Conservation (phyloP, 2,797 vertebrate species). For the Neoniphon sammara region DNA sequence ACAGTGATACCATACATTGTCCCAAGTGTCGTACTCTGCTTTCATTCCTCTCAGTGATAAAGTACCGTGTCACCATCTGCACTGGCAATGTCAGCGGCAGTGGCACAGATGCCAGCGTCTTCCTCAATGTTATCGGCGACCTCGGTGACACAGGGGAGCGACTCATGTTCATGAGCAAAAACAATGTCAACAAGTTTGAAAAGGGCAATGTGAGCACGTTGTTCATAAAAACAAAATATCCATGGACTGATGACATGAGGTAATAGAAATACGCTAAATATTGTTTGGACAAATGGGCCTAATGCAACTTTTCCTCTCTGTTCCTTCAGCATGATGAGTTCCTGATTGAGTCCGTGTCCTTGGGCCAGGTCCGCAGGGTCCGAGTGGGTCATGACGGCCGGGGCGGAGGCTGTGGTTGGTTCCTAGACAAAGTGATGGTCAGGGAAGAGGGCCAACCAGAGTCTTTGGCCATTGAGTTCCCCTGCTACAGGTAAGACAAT, state of each 20-base stretch:
- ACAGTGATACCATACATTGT: background rate
- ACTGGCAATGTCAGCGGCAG: constrained; percentile 91
- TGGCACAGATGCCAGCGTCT: constrained; percentile 93
- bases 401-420: constrained; percentile 95
- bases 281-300: background rate
- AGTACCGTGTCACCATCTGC: constrained; percentile 92
- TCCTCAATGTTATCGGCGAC: constrained; percentile 89
- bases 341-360: constrained; percentile 89
- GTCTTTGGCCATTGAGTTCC: constrained; percentile 88
- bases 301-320: background rate
- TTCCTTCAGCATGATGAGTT: constrained; percentile 93
- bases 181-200: constrained; percentile 95
- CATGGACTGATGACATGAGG: background rate
- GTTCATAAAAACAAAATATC: background rate
- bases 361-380: constrained; percentile 89
- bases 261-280: too few species aligned
- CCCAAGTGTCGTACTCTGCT: background rate
- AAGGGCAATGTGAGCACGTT: constrained; percentile 91
- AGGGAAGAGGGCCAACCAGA: constrained; percentile 96
- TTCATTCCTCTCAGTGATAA: constrained; percentile 84
- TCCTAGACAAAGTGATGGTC: constrained; percentile 94
- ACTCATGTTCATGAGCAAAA: constrained; percentile 91
- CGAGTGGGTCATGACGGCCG: constrained; percentile 94
- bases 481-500: constrained; percentile 89
- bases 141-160: constrained; percentile 94